These are phyloP conservation scores for Rhagonycha lutea DNA, from an alignment of 2,888 invertebrate species.

Conservation along the genomic window DNA sequence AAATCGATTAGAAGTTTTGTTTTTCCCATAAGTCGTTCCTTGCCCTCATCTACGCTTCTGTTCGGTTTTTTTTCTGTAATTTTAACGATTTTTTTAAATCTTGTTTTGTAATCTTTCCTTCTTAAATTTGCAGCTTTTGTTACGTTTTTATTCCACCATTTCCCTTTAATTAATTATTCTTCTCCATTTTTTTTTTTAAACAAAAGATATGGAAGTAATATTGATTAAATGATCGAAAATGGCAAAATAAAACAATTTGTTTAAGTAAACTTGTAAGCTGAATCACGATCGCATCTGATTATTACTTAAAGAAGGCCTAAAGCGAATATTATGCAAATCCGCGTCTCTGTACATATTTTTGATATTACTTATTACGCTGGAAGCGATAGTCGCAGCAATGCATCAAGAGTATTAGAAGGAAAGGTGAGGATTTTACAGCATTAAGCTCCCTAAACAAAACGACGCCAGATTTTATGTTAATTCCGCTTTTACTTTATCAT, in stretches of 20 bases:
- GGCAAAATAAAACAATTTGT: not conserved
- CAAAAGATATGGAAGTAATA: not conserved
- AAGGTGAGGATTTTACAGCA: slow-evolving; percentile 36
- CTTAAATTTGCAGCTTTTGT: no score
- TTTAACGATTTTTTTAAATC: no score
- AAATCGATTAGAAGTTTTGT: no score
- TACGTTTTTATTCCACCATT: not conserved
- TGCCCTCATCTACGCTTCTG: no score
- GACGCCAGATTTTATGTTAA: slow-evolving; percentile 31
- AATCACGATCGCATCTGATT: slow-evolving; percentile 3
- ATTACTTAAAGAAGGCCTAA: slow-evolving; percentile 9
- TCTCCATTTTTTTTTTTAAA: not conserved
- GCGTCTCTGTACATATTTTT: slow-evolving; percentile 24
- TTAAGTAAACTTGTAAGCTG: not conserved
- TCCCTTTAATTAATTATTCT: accelerated
- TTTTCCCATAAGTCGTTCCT: no score
- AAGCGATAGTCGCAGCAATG: slow-evolving; percentile 13
- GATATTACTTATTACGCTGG: slow-evolving; percentile 37
- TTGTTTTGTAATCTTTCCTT: no score
- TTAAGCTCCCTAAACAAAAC: slow-evolving; percentile 31
- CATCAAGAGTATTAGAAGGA: slow-evolving; percentile 37
- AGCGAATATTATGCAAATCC: slow-evolving; percentile 17
- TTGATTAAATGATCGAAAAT: not conserved
- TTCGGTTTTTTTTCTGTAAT: no score
- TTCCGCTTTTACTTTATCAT: slow-evolving; percentile 29